A percentile compares a stretch with the other conserved stretches of the same genome.
Conservation (phyloP, 1,140 invertebrate genomes). For the Micrasema minimum region DNA sequence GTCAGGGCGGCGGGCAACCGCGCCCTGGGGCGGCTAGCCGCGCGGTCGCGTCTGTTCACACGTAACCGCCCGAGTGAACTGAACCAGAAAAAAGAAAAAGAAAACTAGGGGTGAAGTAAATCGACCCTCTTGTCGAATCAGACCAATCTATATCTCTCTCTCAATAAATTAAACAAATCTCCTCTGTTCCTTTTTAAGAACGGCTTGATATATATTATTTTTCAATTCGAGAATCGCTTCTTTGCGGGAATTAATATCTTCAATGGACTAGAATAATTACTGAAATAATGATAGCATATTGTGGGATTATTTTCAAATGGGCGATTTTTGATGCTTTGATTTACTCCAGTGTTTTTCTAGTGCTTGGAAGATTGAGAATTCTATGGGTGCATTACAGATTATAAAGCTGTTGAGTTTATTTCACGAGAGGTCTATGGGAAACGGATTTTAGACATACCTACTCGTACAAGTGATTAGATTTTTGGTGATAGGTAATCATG, state of each 20-base stretch:
- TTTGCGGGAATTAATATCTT: constrained; percentile 7
- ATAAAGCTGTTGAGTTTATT: no score
- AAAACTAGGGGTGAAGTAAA: not conserved
- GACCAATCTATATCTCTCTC: no score
- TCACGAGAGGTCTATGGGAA: no score
- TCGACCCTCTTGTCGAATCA: no score
- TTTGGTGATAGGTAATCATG: no score
- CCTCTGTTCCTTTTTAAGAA: not conserved
- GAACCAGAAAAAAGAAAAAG: constrained; percentile 1
- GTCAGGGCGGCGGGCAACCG: constrained; percentile 5
- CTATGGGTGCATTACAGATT: no score
- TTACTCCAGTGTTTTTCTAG: constrained; percentile 4
- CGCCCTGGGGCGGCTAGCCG: constrained; percentile 21
- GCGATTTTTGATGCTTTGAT: constrained; percentile 8
- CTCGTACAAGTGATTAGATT: no score
- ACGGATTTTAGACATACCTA: no score
- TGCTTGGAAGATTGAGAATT: not conserved
- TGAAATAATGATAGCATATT: constrained; percentile 30
- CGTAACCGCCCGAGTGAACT: constrained; percentile 6
- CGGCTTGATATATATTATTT: not conserved
- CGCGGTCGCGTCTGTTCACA: constrained; percentile 18
- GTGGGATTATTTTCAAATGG: constrained; percentile 21
- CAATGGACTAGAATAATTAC: constrained; percentile 20
- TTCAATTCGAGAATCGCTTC: constrained; percentile 2
- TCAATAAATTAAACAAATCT: not conserved